phyloP scores from a whole-genome alignment of 2,797 vertebrate species.

The Limosa lapponica region DNA sequence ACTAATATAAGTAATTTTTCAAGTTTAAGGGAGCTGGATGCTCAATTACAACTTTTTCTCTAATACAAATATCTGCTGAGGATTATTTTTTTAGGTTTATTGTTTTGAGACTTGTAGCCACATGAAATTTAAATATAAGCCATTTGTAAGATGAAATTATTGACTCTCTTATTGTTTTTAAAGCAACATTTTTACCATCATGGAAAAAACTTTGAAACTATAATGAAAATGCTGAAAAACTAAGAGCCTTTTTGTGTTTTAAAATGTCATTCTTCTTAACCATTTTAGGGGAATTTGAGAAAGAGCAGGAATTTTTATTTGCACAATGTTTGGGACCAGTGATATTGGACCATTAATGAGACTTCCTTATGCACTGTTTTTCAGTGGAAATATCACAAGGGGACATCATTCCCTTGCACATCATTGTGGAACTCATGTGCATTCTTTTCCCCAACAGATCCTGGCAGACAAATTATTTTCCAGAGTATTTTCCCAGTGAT shows the following conservation, averaged over 20 bases:
- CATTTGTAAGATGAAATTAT: not conserved
- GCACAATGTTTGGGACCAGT: not conserved
- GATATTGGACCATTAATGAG: not conserved
- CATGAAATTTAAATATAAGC: not conserved
- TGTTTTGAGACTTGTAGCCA: not conserved
- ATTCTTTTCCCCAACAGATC: not conserved
- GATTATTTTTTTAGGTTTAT: not conserved
- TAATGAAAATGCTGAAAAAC: not conserved
- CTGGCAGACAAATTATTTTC: not conserved
- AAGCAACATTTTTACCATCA: not conserved
- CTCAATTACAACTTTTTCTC: not conserved
- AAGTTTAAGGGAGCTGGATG: not conserved
- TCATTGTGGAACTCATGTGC: not conserved
- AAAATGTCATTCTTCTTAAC: not conserved
- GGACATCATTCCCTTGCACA: not conserved
- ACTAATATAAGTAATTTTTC: not conserved
- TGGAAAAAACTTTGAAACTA: not conserved
- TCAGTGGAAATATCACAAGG: not conserved
- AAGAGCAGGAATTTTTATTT: not conserved
- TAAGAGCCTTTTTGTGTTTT: not conserved
- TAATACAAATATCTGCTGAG: not conserved
- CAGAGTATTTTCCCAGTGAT: not conserved
- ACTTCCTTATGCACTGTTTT: not conserved
- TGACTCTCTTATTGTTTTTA: not conserved
- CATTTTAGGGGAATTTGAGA: not conserved